phyloP scores from a whole-genome alignment of 2,113 vertebrate species.

The Sterna hirundo region DNA sequence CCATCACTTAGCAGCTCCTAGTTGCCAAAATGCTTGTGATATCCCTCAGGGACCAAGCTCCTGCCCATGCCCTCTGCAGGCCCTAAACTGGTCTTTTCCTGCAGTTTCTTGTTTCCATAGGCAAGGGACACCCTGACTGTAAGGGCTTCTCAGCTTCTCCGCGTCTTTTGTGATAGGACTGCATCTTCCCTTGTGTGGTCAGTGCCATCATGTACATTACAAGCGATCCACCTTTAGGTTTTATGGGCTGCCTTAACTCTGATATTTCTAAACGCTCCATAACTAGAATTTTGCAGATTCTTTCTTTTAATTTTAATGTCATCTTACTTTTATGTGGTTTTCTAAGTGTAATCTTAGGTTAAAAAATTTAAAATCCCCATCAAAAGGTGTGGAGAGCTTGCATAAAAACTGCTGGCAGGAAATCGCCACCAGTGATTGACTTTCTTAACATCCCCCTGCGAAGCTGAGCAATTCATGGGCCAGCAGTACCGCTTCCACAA shows the following conservation, averaged over 20 bases:
- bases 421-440: not conserved
- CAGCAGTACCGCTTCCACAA: not conserved
- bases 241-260: not conserved
- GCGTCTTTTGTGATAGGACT: not conserved
- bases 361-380: not conserved
- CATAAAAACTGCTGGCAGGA: not conserved
- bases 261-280: rapidly evolving
- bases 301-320: not conserved
- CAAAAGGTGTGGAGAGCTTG: not conserved
- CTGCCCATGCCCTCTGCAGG: not conserved
- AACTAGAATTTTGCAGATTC: not conserved
- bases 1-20: constrained; percentile 12
- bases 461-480: not conserved
- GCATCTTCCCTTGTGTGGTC: not conserved
- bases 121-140: not conserved
- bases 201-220: not conserved
- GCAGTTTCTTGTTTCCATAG: not conserved
- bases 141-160: not conserved
- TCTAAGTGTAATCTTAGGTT: not conserved
- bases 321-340: not conserved
- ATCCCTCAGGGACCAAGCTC: not conserved
- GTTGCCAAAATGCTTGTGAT: not conserved
- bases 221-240: not conserved
- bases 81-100: not conserved
- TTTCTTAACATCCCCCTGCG: not conserved